These are phyloP conservation scores for Hypercompe scribonia DNA, from an alignment of 2,888 invertebrate species.

Conservation along the genomic window DNA sequence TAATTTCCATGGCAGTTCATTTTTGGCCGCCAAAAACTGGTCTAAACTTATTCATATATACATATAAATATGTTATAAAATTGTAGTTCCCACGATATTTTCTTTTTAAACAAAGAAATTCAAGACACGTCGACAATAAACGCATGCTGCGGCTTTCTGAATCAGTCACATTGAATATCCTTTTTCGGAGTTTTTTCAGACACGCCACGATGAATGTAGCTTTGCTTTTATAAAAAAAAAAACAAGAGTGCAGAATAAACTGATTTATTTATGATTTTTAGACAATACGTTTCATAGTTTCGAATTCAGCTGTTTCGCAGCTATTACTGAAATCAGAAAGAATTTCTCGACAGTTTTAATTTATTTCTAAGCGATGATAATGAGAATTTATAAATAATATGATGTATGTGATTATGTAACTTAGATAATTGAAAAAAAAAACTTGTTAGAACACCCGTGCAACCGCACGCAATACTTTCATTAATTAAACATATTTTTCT, in stretches of 20 bases:
- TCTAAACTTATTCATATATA: background rate
- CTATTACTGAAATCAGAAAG: background rate
- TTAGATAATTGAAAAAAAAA: constrained; percentile 15
- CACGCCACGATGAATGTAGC: background rate
- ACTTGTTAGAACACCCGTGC: constrained; percentile 34
- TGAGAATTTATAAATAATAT: constrained; percentile 1
- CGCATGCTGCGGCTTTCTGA: background rate
- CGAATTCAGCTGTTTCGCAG: background rate
- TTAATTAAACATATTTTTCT: constrained; percentile 57
- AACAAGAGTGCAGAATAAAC: background rate
- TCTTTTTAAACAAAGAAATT: constrained; percentile 1
- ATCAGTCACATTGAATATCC: background rate
- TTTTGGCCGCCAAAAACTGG: background rate
- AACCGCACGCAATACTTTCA: constrained; percentile 52
- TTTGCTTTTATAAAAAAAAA: background rate
- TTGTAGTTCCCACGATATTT: background rate
- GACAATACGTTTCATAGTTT: background rate
- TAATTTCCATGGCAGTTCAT: no score
- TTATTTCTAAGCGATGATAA: background rate
- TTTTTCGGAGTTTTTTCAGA: background rate
- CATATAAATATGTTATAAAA: background rate
- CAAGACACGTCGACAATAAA: background rate
- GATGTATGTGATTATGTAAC: constrained; percentile 4
- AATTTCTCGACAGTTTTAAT: background rate
- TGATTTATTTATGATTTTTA: background rate